A percentile compares a stretch with the other conserved stretches of the same genome.
phyloP scores from a whole-genome alignment of 2,797 vertebrate species.

The Rhinoraja longicauda region DNA sequence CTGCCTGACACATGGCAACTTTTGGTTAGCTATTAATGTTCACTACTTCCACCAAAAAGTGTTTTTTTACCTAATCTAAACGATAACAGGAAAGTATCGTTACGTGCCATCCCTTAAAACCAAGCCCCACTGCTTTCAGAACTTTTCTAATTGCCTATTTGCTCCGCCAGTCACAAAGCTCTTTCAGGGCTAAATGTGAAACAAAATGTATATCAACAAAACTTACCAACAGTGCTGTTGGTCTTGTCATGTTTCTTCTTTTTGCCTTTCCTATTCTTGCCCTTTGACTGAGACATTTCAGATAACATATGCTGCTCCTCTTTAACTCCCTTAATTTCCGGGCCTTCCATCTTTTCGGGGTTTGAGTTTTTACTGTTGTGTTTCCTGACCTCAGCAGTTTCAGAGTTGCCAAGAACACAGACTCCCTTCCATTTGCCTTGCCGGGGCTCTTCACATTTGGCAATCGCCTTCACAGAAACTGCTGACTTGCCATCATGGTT shows the following conservation, averaged over 20 bases:
- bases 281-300: constrained; percentile 70
- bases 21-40: neutral
- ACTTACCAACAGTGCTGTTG: constrained; percentile 74
- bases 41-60: neutral
- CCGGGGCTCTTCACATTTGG: neutral
- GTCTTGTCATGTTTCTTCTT: constrained; percentile 81
- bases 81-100: neutral
- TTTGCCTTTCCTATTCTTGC: constrained; percentile 84
- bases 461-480: neutral
- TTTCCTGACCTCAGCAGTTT: constrained; percentile 16
- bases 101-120: neutral
- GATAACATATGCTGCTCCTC: constrained; percentile 50
- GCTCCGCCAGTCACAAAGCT: neutral
- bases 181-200: neutral
- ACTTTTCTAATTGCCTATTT: neutral
- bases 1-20: too few relatives aligned
- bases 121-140: neutral
- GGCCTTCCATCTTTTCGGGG: neutral
- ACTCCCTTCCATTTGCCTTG: constrained; percentile 25
- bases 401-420: neutral
- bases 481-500: constrained; percentile 10
- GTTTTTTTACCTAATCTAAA: neutral
- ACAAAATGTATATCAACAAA: constrained; percentile 19
- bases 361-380: neutral
- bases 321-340: constrained; percentile 39